A percentile compares a stretch with the other conserved stretches of the same genome.
Conservation (phyloP, 2,113 vertebrate genomes). For the Xenotilapia caudafasciata region DNA sequence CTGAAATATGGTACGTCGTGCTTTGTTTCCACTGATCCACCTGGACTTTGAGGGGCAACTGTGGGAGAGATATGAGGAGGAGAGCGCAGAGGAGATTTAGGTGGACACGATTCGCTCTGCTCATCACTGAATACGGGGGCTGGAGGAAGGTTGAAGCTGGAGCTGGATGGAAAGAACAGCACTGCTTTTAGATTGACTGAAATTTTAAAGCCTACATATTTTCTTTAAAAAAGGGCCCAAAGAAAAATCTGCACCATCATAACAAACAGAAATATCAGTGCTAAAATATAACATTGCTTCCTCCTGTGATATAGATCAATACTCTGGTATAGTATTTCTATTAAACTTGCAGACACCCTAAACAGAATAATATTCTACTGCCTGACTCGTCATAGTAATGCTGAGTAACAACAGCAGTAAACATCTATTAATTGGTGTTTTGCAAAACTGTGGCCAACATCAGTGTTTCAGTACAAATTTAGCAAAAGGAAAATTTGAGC, state of each 20-base stretch:
- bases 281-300: background rate
- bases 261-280: background rate
- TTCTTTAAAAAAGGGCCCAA: background rate
- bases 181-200: background rate
- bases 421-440: background rate
- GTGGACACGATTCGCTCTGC: background rate
- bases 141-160: conserved; percentile 17
- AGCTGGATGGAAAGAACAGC: conserved; percentile 1
- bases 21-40: conserved; percentile 27
- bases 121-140: background rate
- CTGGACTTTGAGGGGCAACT: background rate
- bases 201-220: background rate
- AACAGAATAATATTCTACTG: background rate
- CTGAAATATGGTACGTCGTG: conserved; percentile 71
- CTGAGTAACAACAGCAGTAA: background rate
- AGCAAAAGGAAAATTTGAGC: background rate
- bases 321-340: background rate
- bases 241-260: background rate
- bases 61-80: background rate
- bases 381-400: no score
- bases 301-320: background rate
- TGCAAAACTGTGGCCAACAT: background rate
- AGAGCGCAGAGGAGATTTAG: background rate
- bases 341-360: background rate
- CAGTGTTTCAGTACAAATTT: background rate